Conservation (phyloP, 2,888 invertebrate species). For the Bellardia pandia region DNA sequence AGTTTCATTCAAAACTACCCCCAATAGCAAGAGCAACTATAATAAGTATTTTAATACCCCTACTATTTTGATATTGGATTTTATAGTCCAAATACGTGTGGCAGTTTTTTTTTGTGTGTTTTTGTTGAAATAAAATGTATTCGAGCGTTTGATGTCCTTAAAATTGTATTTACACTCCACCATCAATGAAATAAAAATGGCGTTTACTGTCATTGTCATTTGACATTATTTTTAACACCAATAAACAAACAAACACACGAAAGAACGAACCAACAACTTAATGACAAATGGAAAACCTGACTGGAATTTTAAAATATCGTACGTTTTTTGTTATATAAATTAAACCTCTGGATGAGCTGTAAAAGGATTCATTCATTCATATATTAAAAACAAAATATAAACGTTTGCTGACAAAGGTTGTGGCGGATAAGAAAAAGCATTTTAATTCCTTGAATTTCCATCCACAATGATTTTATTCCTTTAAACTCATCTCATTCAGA, state of each 20-base stretch:
- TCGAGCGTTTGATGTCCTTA: conserved; percentile 70
- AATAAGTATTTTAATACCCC: conserved; percentile 11
- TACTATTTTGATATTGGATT: conserved; percentile 14
- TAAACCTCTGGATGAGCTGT: background rate
- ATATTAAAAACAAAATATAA: too few species aligned
- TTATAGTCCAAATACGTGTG: conserved; percentile 39
- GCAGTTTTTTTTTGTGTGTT: conserved; percentile 44
- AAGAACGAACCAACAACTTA: conserved; percentile 57
- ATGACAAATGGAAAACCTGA: conserved; percentile 77
- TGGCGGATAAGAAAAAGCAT: too few species aligned
- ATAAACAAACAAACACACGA: conserved; percentile 37
- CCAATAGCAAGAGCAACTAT: conserved; percentile 9
- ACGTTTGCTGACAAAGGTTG: too few species aligned
- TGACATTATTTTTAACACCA: conserved; percentile 69
- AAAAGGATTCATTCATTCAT: conserved; percentile 19
- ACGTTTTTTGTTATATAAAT: background rate
- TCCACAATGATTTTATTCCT: conserved; percentile 11
- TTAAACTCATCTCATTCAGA: background rate
- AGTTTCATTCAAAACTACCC: conserved; percentile 52
- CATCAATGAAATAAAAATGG: conserved; percentile 46
- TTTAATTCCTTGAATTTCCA: too few species aligned
- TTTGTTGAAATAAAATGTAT: conserved; percentile 49
- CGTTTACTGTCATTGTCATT: conserved; percentile 47
- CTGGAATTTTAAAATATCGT: conserved; percentile 76
- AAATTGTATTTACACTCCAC: conserved; percentile 61